phyloP scores from a whole-genome alignment of 92 coral and sea anemone species.

The Palythoa grandiflora region DNA sequence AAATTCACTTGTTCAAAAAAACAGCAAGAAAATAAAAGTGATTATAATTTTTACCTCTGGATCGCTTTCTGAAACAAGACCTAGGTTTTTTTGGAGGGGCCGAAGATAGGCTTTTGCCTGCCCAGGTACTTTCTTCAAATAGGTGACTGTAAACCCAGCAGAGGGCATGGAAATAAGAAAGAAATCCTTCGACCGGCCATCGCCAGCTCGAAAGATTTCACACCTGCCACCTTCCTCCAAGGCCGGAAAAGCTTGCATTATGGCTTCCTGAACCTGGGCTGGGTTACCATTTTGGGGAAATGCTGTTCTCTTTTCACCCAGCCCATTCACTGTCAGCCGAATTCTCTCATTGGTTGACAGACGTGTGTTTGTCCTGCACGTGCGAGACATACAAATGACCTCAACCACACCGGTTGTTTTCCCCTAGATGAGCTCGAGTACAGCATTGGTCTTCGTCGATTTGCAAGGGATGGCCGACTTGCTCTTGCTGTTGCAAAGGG shows the following conservation, averaged over 20 bases:
- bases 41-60: constrained; percentile 22
- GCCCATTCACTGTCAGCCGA: constrained; percentile 41
- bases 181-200: constrained; percentile 52
- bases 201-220: constrained; percentile 67
- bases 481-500: neutral
- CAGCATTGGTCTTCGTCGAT: constrained; percentile 18
- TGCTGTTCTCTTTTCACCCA: constrained; percentile 40
- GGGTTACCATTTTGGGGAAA: constrained; percentile 45
- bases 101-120: constrained; percentile 65
- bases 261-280: constrained; percentile 47
- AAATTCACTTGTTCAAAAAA: constrained; percentile 19
- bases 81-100: constrained; percentile 57
- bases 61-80: neutral
- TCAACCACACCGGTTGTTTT: constrained; percentile 26
- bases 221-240: constrained; percentile 64
- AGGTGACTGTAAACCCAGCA: constrained; percentile 44
- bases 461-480: constrained; percentile 1
- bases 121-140: constrained; percentile 54
- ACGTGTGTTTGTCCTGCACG: constrained; percentile 29
- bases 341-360: constrained; percentile 51
- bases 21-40: constrained; percentile 9
- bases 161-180: constrained; percentile 57
- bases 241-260: constrained; percentile 54
- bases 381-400: constrained; percentile 36
- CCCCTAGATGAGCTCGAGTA: constrained; percentile 1